Conservation (phyloP, 1,140 invertebrate species). For the Bombus confusus region DNA sequence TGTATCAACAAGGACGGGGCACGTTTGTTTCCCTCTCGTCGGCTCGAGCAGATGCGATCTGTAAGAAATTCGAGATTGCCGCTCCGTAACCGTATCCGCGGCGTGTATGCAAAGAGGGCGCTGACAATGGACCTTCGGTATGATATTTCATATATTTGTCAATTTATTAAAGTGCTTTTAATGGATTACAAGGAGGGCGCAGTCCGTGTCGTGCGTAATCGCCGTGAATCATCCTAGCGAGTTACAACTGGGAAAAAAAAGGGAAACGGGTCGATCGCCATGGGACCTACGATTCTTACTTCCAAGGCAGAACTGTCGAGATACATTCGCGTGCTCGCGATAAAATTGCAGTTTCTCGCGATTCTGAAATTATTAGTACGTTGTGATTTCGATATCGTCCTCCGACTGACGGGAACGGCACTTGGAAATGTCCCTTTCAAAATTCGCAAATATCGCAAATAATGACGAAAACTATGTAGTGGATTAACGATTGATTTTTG, state of each 20-base stretch:
- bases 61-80: conserved; percentile 38
- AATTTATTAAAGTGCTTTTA: conserved; percentile 81
- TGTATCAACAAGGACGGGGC: neutral
- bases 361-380: too few relatives aligned
- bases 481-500: too few relatives aligned
- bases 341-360: neutral
- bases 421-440: too few relatives aligned
- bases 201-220: conserved; percentile 24
- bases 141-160: conserved; percentile 75
- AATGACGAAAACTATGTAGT: too few relatives aligned
- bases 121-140: conserved; percentile 6
- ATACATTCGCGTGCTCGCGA: too few relatives aligned
- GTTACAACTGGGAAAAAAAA: neutral
- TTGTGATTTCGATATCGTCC: too few relatives aligned
- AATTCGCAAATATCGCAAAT: too few relatives aligned
- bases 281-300: neutral
- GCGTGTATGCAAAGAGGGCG: neutral
- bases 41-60: neutral
- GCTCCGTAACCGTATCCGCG: conserved; percentile 9
- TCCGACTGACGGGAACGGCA: too few relatives aligned
- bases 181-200: conserved; percentile 70
- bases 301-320: neutral
- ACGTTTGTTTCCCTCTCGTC: conserved; percentile 1
- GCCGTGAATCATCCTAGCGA: conserved; percentile 46
- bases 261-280: neutral